Base-by-base conservation (phyloP, 2,113 vertebrate species). In the Phoxinus phoxinus region DNA sequence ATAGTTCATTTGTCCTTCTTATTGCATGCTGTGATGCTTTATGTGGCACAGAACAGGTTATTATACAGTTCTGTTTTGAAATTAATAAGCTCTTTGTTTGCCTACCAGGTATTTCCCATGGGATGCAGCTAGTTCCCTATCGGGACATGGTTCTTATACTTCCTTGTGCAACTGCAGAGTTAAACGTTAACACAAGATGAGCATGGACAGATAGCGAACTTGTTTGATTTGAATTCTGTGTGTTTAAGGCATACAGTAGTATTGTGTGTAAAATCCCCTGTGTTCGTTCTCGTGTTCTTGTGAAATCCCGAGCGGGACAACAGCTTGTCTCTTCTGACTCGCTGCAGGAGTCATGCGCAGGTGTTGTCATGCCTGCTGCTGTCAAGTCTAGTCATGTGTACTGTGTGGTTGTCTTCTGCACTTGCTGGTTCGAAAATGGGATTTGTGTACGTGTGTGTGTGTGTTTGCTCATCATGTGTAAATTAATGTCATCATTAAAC, bases 301-400 rank as follows among this genome's bases (percentile, higher is more conserved):
- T 75, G 59, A 86, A 67, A 65, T 46, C 32, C 48, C 15, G 21
- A 63, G 78, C 30, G 69, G 58, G 32, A n/a, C 81, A 19, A 85
- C 65, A 71, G 67, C 58, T 25, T 58, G 53, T 32, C 35, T 86
- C 27, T 32, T 58, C 15, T 84, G 75, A 81, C 51, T 86, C 46
- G 27, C 25, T 85, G 51, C 69, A 77, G 81, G 79, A 88, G 83
- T 81, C 27, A 25, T 80, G 85, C 41, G 27, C 83, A 61, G 30
- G 30, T 86, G 86, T 88, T 80, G 90, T 84, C 48, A 85, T 83
- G 58, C 74, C 71, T 92, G 73, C 86, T 90, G 89, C 86, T 90
- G 88, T 92, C 90, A 90, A 89, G 90, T 91, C 91, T 84, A 90
- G 91, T 91, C 89, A 87, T 51, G 84, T 92, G 87, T 46, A 85